These are phyloP conservation scores for Rotaria socialis DNA, from an alignment of 2,888 invertebrate genomes.

Conservation along the genomic window DNA sequence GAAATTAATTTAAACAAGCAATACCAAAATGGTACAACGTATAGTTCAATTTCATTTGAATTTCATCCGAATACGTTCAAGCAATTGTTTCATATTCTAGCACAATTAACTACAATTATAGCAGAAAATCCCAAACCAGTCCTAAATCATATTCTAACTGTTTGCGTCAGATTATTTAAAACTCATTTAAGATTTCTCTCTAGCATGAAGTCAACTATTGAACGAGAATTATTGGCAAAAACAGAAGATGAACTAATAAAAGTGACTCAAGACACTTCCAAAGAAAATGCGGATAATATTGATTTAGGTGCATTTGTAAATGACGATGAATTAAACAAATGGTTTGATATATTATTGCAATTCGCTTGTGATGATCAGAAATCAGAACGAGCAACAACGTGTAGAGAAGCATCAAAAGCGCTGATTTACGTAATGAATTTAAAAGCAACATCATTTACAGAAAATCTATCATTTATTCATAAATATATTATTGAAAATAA, in stretches of 20 bases:
- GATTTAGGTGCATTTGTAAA: not conserved
- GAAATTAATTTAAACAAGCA: not conserved
- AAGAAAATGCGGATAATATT: not conserved
- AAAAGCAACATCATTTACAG: not conserved
- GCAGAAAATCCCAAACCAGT: not conserved
- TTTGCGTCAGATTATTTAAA: not conserved
- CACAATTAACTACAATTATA: not conserved
- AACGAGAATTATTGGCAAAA: too few species aligned
- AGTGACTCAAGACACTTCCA: too few species aligned
- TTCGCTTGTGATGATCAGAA: not conserved
- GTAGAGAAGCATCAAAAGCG: not conserved
- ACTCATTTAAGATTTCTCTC: not conserved
- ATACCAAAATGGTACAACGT: too few species aligned
- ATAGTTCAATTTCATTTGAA: not conserved
- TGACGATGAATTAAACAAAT: not conserved
- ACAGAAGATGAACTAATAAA: too few species aligned
- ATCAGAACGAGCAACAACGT: not conserved
- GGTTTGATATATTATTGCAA: not conserved
- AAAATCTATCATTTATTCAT: not conserved
- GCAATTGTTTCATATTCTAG: not conserved
- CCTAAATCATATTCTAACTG: not conserved
- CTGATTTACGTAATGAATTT: not conserved
- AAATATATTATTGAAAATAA: not conserved
- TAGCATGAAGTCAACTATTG: too few species aligned
- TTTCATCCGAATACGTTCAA: slow-evolving; percentile 4